Evolutionary conservation across 1,140 invertebrate genomes (phyloP), one percentile per base, ranked within the genome.

Genomic region (Euwallacea similis): DNA sequence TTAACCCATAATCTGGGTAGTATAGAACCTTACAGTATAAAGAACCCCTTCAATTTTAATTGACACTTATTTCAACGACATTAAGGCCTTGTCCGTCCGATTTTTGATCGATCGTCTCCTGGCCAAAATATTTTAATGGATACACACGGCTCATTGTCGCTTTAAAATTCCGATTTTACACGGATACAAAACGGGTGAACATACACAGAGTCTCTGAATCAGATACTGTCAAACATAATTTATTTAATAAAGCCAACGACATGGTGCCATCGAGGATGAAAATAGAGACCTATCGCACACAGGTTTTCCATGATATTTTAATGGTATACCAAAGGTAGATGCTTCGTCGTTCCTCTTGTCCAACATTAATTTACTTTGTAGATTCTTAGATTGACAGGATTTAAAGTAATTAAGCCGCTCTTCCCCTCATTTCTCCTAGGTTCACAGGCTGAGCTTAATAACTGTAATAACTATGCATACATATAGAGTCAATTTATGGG

Each of bases 81-180:
- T 11, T 10, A 50, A 50, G 13, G 13, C 13, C 9, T 10, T 50
- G 13, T 13, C 13, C 9, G 46, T 50, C 46, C 9, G 13, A 50
- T 50, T 50, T 10, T 50, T 50, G 46, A 50, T 50, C 46, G 13
- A 50, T 13, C 13, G 46, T 50, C 46, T 50, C 13, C 46, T 13
- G 21, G 2, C 9, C 46, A 13, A 50, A 50, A 50, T 50, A 50
- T 50, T 50, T 50, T 50, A 50, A 50, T 50, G 46, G 46, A 50
- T 13, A 13, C 46, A 50, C 9, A 10, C 46, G 46, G 9, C 46
- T 50, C 46, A 50, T 50, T 50, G 46, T 50, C 46, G 46, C 46
- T 50, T 50, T 50, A 56, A 56, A 56, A 56, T 56, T 56, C 54
- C 54, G 54, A 56, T 56, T 56, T 56, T 56, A 56, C 54, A 56